Base-by-base conservation (phyloP, 2,797 vertebrate species). In the Sebastes baramenuke region DNA sequence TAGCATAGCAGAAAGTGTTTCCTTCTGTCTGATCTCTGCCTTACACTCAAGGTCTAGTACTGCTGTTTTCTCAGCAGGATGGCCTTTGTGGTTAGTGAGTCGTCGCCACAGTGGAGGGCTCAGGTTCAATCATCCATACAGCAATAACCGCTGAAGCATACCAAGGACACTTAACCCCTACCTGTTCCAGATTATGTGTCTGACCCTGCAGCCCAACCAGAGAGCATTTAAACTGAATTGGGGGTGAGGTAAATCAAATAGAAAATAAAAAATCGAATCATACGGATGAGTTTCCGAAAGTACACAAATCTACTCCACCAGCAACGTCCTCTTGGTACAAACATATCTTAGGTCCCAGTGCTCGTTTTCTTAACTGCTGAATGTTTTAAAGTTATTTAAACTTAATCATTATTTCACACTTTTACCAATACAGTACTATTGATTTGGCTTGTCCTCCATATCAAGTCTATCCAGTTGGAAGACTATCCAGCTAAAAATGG, bases 91-190 rank as follows among this genome's bases (percentile, higher is more conserved):
- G 82, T 85, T 84, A 75, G 77, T 69, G 82, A 86, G 55, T 84
- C 42, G 60, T 78, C 72, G 72, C 73, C 67, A 34, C 64, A 67
- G 75, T 5, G 75, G 58, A 84, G 76, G 84, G 67, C 83, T 83
- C 54, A 22, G 73, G 69, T 86, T 87, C 87, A 92, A 79, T 90
- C 89, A 87, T 73, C 81, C 91, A 86, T 77, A 72, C 65, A 69
- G 80, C 60, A 49, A 67, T 75, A 86, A 24, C 76, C 68, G 72
- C 76, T 66, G 86, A 80, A 78, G 91, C 88, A 92, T 80, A 82
- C 77, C 77, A 82, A 83, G 84, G 87, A 84, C 70, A 72, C 77
- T 87, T 92, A 90, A 89, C 85, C 87, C 80, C 74, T 82, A 69
- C 66, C 36, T 64, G 52, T 56, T 75, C 16, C 59, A 85, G 67